phyloP scores from a whole-genome alignment of 2,113 vertebrate genomes.

The Pelmatolapia mariae region DNA sequence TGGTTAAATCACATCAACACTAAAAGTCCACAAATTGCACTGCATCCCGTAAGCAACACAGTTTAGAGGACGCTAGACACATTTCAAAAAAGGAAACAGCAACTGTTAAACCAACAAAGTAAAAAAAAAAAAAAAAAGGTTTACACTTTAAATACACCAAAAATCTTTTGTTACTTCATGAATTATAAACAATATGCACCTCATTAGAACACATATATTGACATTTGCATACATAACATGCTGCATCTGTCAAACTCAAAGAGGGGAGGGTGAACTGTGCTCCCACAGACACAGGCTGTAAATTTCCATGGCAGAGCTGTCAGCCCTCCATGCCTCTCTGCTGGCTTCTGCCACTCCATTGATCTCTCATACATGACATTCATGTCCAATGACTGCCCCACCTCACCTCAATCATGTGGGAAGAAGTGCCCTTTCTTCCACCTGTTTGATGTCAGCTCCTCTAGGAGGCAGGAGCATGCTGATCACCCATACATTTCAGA shows the following conservation, averaged over 20 bases:
- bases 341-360: conserved; percentile 52
- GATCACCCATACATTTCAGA: not conserved
- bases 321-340: conserved; percentile 2
- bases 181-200: not conserved
- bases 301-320: conserved; percentile 55
- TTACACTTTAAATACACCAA: not conserved
- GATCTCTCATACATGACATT: conserved; percentile 55
- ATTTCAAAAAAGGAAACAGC: not conserved
- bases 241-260: conserved; percentile 9
- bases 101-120: not conserved
- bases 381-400: conserved; percentile 15
- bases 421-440: conserved; percentile 16
- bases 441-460: conserved; percentile 19
- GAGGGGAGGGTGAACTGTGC: not conserved
- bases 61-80: not conserved
- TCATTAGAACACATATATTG: not conserved
- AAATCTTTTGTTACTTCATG: not conserved
- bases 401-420: conserved; percentile 41
- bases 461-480: not conserved
- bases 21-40: not conserved
- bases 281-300: conserved; percentile 20
- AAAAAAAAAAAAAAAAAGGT: not conserved
- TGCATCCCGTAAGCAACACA: not conserved
- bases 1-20: not conserved
- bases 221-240: not conserved